Conservation (phyloP, 2,888 invertebrate species). For the Ypsolopha sequella region DNA sequence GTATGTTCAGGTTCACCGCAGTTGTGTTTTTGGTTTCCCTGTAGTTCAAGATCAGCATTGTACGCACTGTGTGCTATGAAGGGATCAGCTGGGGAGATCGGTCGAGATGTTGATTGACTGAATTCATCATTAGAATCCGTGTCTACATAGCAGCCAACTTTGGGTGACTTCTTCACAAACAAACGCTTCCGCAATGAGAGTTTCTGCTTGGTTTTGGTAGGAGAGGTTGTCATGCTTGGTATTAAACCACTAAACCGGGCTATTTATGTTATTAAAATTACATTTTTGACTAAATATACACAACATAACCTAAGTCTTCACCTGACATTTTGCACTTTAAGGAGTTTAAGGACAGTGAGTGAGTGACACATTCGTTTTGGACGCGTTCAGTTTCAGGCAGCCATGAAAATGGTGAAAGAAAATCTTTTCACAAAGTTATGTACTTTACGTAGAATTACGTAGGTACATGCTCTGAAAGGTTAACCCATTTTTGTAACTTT, state of each 20-base stretch:
- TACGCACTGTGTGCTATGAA: slow-evolving; percentile 56
- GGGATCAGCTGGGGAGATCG: slow-evolving; percentile 62
- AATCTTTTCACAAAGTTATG: no score
- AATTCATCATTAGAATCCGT: slow-evolving; percentile 61
- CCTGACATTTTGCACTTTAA: slow-evolving; percentile 32
- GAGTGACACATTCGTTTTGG: no score
- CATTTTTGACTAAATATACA: slow-evolving; percentile 57
- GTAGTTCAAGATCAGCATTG: slow-evolving; percentile 29
- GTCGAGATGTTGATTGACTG: slow-evolving; percentile 47
- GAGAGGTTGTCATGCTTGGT: slow-evolving; percentile 63
- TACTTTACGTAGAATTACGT: no score
- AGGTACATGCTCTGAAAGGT: no score
- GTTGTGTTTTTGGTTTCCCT: slow-evolving; percentile 28
- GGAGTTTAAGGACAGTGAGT: neutral
- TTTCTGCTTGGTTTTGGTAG: slow-evolving; percentile 60
- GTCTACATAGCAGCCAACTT: slow-evolving; percentile 65
- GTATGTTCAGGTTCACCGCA: slow-evolving; percentile 31
- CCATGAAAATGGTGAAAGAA: no score
- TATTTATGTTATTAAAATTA: slow-evolving; percentile 60
- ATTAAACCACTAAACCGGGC: slow-evolving; percentile 38
- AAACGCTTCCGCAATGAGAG: slow-evolving; percentile 60
- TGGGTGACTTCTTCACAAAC: slow-evolving; percentile 64
- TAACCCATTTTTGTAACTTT: no score
- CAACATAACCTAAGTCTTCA: slow-evolving; percentile 51
- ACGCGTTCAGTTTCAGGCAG: no score